These are phyloP conservation scores for Willowsia nigromaculata DNA, from an alignment of 2,888 invertebrate genomes.

Conservation along the genomic window DNA sequence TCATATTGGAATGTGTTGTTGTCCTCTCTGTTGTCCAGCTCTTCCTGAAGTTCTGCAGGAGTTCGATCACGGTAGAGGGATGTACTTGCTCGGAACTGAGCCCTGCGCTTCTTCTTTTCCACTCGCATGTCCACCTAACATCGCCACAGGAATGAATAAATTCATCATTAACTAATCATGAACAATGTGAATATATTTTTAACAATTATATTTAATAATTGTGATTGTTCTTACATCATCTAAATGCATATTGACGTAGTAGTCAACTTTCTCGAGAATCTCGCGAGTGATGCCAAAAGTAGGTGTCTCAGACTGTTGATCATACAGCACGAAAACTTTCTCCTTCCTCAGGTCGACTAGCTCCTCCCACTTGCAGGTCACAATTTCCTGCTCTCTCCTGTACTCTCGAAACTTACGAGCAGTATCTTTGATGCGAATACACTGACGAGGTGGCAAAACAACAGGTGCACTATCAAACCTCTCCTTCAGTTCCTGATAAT, in stretches of 20 bases:
- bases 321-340: slow-evolving; percentile 36
- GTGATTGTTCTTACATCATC: slow-evolving; percentile 50
- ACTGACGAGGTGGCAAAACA: too few relatives aligned
- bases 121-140: background rate
- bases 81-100: background rate
- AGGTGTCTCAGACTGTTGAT: background rate
- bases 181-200: too few relatives aligned
- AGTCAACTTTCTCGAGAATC: slow-evolving; percentile 9
- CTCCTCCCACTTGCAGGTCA: background rate
- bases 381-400: too few relatives aligned
- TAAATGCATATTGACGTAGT: slow-evolving; percentile 53
- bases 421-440: background rate
- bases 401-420: background rate
- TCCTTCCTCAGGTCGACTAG: background rate
- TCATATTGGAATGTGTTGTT: slow-evolving; percentile 43
- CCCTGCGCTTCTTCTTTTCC: background rate
- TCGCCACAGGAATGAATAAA: too few relatives aligned
- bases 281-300: slow-evolving; percentile 46
- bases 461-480: too few relatives aligned
- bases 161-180: too few relatives aligned
- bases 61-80: background rate
- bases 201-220: background rate
- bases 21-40: background rate
- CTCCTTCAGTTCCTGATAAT: background rate
- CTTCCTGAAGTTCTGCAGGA: background rate